Evolutionary conservation across 2,888 invertebrate genomes (phyloP).

Genomic region (Aelia acuminata): DNA sequence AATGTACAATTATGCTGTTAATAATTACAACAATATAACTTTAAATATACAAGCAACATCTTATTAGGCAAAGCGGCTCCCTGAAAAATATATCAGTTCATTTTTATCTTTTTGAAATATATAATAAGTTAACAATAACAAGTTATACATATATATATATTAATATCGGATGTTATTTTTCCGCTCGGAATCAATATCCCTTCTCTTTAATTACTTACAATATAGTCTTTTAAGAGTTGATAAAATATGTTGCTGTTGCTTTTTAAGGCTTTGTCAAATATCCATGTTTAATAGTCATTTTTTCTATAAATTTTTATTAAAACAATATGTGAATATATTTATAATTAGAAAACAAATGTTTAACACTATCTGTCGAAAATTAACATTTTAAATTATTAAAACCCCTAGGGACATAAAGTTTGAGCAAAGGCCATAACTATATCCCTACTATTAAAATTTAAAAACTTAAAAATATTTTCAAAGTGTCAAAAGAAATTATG

Average conservation of each 20-base stretch:
- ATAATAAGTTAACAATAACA: slow-evolving; percentile 50
- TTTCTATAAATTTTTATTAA: background rate
- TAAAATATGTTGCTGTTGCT: slow-evolving; percentile 17
- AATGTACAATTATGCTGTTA: slow-evolving; percentile 44
- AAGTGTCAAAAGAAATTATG: slow-evolving; percentile 6
- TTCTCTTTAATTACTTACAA: background rate
- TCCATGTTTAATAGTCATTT: background rate
- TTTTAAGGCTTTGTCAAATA: background rate
- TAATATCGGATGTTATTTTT: slow-evolving; percentile 14
- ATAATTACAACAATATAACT: slow-evolving; percentile 24
- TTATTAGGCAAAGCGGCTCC: slow-evolving; percentile 47
- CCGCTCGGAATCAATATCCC: background rate
- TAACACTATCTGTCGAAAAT: background rate
- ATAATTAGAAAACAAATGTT: background rate
- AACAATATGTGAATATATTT: background rate
- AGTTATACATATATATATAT: background rate
- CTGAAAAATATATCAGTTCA: slow-evolving; percentile 56
- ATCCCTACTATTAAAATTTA: background rate
- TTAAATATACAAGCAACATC: slow-evolving; percentile 49
- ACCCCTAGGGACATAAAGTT: slow-evolving; percentile 2
- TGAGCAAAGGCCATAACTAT: slow-evolving; percentile 35
- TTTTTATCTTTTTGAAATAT: slow-evolving; percentile 43
- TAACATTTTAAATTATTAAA: background rate
- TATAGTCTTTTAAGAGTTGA: slow-evolving; percentile 37
- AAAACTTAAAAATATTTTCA: slow-evolving; percentile 1